Base-by-base conservation (phyloP, 2,797 vertebrate species). In the Siniperca undulata region DNA sequence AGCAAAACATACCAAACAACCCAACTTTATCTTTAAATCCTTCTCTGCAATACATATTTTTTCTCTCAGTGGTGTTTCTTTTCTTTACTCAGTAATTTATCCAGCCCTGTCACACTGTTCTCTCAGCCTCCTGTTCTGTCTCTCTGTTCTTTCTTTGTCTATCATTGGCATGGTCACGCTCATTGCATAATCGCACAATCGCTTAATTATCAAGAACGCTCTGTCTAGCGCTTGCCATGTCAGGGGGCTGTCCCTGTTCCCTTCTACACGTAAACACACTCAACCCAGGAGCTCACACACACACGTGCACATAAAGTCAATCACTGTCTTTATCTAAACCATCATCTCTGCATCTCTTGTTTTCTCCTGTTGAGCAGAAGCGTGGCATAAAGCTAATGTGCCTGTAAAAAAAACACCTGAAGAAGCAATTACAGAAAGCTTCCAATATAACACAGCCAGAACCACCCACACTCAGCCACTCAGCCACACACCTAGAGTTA, bases 61-160 rank as follows among this genome's bases (percentile, higher is more conserved):
- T 36, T 62, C 61, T 22, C 48, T 70, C 38, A 27, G 53, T 5
- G 34, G 27, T 72, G 17, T 77, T 71, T 69, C 55, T 78, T 66
- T 73, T 75, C 40, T 70, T 82, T 42, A 76, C 44, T 85, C 77
- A 56, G 56, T 42, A 71, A 74, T 74, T 80, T 69, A 40, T 89
- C 75, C 76, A 68, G 27, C 48, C 36, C 30, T 65, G 81, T 78
- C 87, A 82, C 62, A 0, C 77, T 86, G 77, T 87, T 81, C 85
- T 84, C 66, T 74, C 56, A 74, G 83, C 91, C 87, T 93, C 82
- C 90, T 89, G 86, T 91, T 93, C 88, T 58, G 82, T 90, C 86
- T 91, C 83, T 80, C 73, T 91, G 81, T 89, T 92, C 88, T 88
- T 87, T 89, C 89, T 91, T 94, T 92, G 88, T 90, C 88, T 84